A percentile compares a stretch with the other conserved stretches of the same genome.
Conservation (phyloP, 23 tunicate species). For the Ascidia mentula region DNA sequence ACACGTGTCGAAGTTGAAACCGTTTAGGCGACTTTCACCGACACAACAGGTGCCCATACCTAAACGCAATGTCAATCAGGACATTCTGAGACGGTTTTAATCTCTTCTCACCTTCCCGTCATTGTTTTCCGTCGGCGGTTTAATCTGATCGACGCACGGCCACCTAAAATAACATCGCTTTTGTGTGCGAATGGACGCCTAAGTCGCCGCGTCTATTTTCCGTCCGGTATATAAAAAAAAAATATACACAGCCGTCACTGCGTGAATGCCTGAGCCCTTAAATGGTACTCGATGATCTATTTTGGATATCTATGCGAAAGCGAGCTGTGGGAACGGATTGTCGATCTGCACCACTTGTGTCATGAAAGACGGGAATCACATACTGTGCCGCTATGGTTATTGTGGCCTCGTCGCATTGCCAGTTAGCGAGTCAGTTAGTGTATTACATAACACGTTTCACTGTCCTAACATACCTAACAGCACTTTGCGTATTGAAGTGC, state of each 20-base stretch:
- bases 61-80: background rate
- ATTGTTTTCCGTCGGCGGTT: background rate
- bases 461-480: no score
- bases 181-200: background rate
- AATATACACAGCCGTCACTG: background rate
- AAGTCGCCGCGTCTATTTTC: background rate
- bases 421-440: no score
- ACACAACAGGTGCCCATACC: background rate
- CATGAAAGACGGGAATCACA: background rate
- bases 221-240: no score
- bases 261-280: background rate
- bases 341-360: background rate
- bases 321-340: background rate
- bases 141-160: background rate
- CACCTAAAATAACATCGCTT: background rate
- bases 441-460: no score
- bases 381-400: no score
- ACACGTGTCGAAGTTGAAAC: background rate
- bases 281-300: background rate
- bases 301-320: no score
- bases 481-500: no score
- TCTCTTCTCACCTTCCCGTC: background rate
- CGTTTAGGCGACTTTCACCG: background rate
- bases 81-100: background rate
- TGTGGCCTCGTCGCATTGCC: no score